A percentile compares a stretch with the other conserved stretches of the same genome.
Conservation (phyloP, 30 jellyfish, hydroid and myxozoan species). For the Aurelia sp. region DNA sequence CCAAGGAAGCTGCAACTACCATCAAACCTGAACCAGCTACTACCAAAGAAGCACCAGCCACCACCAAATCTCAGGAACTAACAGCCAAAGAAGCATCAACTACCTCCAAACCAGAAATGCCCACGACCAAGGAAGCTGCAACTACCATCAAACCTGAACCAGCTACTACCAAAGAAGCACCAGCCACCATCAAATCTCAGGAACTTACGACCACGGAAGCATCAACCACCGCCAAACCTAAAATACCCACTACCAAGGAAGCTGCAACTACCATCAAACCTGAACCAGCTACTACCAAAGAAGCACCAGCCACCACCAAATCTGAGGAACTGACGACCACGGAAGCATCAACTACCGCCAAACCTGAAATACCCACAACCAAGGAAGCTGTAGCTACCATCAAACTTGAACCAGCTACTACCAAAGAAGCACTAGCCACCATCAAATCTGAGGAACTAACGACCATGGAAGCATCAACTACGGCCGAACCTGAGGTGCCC, state of each 20-base stretch:
- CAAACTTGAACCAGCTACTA: no score
- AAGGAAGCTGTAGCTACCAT: background rate
- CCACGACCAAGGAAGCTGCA: background rate
- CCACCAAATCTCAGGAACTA: background rate
- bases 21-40: background rate
- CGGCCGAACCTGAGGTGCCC: background rate
- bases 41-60: background rate
- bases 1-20: background rate
- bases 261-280: no score
- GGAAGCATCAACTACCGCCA: no score
- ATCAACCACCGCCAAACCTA: no score
- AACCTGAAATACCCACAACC: background rate
- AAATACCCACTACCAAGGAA: no score
- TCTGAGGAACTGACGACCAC: no score
- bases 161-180: background rate
- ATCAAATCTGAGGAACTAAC: background rate
- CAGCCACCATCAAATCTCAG: background rate
- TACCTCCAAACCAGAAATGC: background rate
- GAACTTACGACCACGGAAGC: background rate
- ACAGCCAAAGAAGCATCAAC: background rate
- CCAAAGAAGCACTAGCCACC: background rate
- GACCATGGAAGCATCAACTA: background rate
- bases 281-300: no score
- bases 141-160: background rate
- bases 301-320: no score